Evolutionary conservation across 2,888 invertebrate genomes (phyloP), one percentile per base, ranked within the genome.

Genomic region (Chrysotoxum bicinctum): DNA sequence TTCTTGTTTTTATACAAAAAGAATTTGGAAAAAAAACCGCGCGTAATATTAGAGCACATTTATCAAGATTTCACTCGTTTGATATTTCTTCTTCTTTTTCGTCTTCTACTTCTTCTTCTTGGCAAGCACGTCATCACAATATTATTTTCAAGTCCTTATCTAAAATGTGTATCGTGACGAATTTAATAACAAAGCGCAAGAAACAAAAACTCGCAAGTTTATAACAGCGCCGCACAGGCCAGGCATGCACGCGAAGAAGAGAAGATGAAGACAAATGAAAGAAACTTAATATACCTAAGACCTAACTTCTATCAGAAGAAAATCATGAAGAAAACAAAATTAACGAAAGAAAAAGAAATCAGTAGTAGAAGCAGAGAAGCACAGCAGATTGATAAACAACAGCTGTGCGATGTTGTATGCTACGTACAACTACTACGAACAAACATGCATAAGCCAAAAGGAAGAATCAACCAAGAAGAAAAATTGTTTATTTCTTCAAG

Each of bases 21-120:
- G 26, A 37, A 35, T 4, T 35, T 21, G 16, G 19, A 35, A 52
- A 48, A 21, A 72, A 76, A 66, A 12, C 62, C 52, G 74, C 70
- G 74, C 64, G 74, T 69, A 75, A 84, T 85, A 76, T 72, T 79
- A 84, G 60, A 79, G 54, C 60, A 64, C 81, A 85, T 85, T 81
- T 85, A 85, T 85, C 81, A 77, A 7, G 32, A 35, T 30, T 76
- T 79, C 54, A 30, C 37, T 80, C 48, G 76, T 26, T 66, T 2
- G 16, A 52, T 50, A 9, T 48, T 23, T 58, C 1, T 66, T 75
- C 66, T 23, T 64, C 45, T 43, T 40, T 19, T 16, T n/a, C 30
- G 7, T 26, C 26, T 26, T 26, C 26, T 26, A 5, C 40, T 52
- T 43, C 30, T 35, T 35, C 37, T 32, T 32, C 16, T 64, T 52